These are phyloP conservation scores for Hipparchia sbordonii DNA, from an alignment of 2,888 invertebrate genomes.

Conservation along the genomic window DNA sequence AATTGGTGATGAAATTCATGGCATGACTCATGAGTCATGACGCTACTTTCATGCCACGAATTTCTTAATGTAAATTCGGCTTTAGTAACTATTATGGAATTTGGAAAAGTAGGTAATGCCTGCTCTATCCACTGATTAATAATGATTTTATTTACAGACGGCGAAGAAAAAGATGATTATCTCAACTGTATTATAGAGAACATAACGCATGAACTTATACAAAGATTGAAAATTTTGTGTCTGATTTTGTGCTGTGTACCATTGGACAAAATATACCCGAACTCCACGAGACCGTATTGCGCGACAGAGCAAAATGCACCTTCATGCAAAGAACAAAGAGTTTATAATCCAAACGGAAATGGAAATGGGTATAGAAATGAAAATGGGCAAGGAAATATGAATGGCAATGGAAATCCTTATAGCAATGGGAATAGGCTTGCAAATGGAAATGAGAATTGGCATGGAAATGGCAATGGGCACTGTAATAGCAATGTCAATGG, in stretches of 20 bases:
- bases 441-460: neutral
- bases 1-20: too few relatives aligned
- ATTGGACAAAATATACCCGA: slow-evolving; percentile 9
- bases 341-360: neutral
- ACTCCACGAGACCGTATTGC: neutral
- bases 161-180: neutral
- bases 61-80: too few relatives aligned
- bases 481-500: too few relatives aligned
- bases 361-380: too few relatives aligned
- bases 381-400: too few relatives aligned
- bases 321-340: neutral
- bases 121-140: neutral
- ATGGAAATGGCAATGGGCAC: neutral
- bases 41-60: too few relatives aligned
- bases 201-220: neutral
- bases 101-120: too few relatives aligned
- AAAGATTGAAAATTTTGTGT: slow-evolving; percentile 1
- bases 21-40: too few relatives aligned
- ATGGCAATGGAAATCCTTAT: too few relatives aligned
- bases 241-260: slow-evolving; percentile 19
- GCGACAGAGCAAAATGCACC: neutral
- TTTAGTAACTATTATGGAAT: too few relatives aligned
- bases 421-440: too few relatives aligned
- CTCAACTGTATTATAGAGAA: neutral
- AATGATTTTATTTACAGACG: neutral